Percentiles rank a stretch among this genome's conserved stretches.
Evolutionary conservation across 2,888 invertebrate genomes (phyloP).

Genomic region (Orchestes rusci): DNA sequence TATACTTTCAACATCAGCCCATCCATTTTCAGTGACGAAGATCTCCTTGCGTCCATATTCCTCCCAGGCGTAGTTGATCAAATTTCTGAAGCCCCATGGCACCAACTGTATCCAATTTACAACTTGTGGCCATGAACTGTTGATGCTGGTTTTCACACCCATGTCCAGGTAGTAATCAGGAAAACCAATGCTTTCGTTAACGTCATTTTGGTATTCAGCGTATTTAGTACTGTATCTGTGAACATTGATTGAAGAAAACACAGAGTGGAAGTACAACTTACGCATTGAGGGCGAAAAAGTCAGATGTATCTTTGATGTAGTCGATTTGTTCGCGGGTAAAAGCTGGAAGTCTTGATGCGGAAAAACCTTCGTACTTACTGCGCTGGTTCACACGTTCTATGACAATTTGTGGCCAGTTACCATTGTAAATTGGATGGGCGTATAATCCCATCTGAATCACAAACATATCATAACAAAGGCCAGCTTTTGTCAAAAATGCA

Average conservation of each 20-base stretch:
- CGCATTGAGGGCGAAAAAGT: constrained; percentile 1
- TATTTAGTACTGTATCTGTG: constrained; percentile 14
- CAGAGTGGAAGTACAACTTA: no score
- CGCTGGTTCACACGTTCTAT: constrained; percentile 50
- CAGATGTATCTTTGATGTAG: constrained; percentile 41
- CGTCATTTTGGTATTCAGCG: constrained; percentile 4
- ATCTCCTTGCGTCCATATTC: constrained; percentile 11
- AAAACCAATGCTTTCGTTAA: constrained; percentile 6
- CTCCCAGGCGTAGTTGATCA: constrained; percentile 17
- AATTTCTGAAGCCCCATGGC: constrained; percentile 20
- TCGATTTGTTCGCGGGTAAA: constrained; percentile 54
- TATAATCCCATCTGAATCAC: constrained; percentile 25
- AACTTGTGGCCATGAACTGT: constrained; percentile 9
- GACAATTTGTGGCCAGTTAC: constrained; percentile 62
- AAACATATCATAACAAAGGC: no score
- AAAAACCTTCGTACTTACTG: constrained; percentile 44
- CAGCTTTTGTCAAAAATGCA: no score
- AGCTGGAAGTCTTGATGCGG: constrained; percentile 53
- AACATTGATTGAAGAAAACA: no score
- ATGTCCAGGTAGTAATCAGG: constrained; percentile 12
- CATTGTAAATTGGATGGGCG: constrained; percentile 55
- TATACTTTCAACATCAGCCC: constrained; percentile 15
- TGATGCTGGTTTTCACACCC: constrained; percentile 5
- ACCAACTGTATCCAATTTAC: constrained; percentile 15
- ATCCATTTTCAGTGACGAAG: constrained; percentile 20